Base-by-base conservation (phyloP, 2,797 vertebrate species). In the Sebastiscus albofasciatus region DNA sequence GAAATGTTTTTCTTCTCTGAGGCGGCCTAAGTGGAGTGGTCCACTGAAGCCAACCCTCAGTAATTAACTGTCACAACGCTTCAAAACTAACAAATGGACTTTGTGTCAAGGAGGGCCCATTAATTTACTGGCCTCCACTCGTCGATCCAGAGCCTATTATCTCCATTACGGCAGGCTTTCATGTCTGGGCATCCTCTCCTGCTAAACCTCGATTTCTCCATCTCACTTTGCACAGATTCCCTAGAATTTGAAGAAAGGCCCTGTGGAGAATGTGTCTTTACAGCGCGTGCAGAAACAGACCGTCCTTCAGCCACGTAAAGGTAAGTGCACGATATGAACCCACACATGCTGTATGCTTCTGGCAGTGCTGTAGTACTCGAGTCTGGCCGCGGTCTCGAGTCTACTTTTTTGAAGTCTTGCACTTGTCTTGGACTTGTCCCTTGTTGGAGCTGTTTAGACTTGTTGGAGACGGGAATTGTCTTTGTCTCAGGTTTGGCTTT, bases 21-120 rank as follows among this genome's bases (percentile, higher is more conserved):
- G 77, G 83, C 86, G 12, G 84, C 72, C 82, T 85, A 83, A 93
- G 84, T 89, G 88, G 93, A 91, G 91, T 83, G 77, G 87, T 82
- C 92, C 85, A 88, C 81, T 79, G 85, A 90, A 93, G 86, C 87
- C 84, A 85, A 78, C 75, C 84, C 91, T 85, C 87, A 83, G 87
- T 94, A 94, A 94, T 95, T 93, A 94, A 93, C 94, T 93, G 93
- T 95, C 94, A 95, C 91, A 87, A 87, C 56, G 90, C 89, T 93
- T 94, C 93, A 94, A 94, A 94, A 94, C 90, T 82, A 95, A 94
- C 94, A 94, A 95, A 94, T 94, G 90, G 93, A 93, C 90, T 93
- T 88, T 86, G 86, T 93, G 94, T 93, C 94, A 93, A 93, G 90
- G 87, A 93, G 91, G 83, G 83, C 88, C 92, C 88, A 93, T 94